Conservation (phyloP, 92 coral and sea anemone species). For the Zoanthus sociatus region DNA sequence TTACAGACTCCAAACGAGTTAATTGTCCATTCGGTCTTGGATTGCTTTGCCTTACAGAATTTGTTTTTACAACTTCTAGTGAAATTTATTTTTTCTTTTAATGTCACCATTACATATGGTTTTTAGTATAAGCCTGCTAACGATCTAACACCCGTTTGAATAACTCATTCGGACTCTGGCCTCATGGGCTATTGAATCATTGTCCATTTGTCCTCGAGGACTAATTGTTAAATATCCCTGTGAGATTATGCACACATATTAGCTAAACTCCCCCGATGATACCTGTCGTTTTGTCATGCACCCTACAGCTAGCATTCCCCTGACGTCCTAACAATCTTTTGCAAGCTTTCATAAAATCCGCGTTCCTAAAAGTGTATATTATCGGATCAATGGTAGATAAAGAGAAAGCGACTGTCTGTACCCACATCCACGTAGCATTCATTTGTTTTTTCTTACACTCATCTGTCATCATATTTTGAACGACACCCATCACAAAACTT, state of each 20-base stretch:
- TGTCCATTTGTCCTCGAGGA: too few relatives aligned
- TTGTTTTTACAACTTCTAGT: too few relatives aligned
- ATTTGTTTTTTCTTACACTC: slow-evolving; percentile 33
- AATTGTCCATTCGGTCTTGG: too few relatives aligned
- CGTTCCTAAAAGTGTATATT: slow-evolving; percentile 34
- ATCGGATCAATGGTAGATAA: slow-evolving; percentile 35
- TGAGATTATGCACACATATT: background rate
- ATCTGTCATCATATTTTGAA: slow-evolving; percentile 43
- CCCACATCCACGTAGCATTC: slow-evolving; percentile 47
- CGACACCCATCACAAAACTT: slow-evolving; percentile 47
- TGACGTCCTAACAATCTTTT: slow-evolving; percentile 22
- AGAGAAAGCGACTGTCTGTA: slow-evolving; percentile 32
- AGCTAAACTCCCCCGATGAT: background rate
- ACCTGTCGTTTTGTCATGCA: background rate
- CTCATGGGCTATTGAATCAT: too few relatives aligned
- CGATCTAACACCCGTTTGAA: too few relatives aligned
- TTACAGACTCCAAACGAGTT: too few relatives aligned
- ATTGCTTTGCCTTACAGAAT: too few relatives aligned
- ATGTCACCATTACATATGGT: too few relatives aligned
- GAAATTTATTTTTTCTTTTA: too few relatives aligned
- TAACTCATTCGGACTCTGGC: too few relatives aligned
- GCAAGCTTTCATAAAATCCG: slow-evolving; percentile 32
- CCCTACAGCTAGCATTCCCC: background rate
- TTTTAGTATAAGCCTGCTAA: too few relatives aligned
- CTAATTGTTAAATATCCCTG: too few relatives aligned